Conservation (phyloP, 37 sponge, comb jelly and placozoan species). For the Theonella swinhoei region DNA sequence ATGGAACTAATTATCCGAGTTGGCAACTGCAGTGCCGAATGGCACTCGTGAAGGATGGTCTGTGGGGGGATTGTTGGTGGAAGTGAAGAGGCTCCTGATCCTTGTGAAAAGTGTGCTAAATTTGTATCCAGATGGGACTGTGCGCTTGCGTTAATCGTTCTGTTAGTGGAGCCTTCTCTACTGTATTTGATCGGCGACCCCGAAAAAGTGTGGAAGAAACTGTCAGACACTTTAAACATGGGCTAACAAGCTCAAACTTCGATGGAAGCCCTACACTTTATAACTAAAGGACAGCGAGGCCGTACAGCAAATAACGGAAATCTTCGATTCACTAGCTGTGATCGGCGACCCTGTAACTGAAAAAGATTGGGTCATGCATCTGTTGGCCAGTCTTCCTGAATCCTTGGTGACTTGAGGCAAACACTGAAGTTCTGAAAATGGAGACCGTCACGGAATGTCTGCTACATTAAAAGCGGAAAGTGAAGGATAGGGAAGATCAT, state of each 20-base stretch:
- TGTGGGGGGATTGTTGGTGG: conserved; percentile 35
- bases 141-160: conserved; percentile 42
- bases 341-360: conserved; percentile 30
- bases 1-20: conserved; percentile 43
- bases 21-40: conserved; percentile 58
- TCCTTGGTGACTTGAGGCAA: conserved; percentile 42
- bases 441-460: conserved; percentile 44
- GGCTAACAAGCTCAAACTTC: conserved; percentile 40
- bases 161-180: conserved; percentile 43
- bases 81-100: conserved; percentile 13
- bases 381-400: conserved; percentile 48
- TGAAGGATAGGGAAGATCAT: conserved; percentile 16
- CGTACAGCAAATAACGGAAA: conserved; percentile 42
- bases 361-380: conserved; percentile 42
- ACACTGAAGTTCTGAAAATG: conserved; percentile 46
- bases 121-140: conserved; percentile 18
- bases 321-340: conserved; percentile 44
- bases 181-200: conserved; percentile 53
- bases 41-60: conserved; percentile 25
- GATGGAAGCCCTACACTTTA: conserved; percentile 34
- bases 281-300: conserved; percentile 35
- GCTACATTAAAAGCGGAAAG: conserved; percentile 37
- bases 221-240: conserved; percentile 43
- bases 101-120: neutral
- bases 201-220: conserved; percentile 32